Conservation (phyloP, 2,797 vertebrate species). For the Chaetophractus vellerosus region DNA sequence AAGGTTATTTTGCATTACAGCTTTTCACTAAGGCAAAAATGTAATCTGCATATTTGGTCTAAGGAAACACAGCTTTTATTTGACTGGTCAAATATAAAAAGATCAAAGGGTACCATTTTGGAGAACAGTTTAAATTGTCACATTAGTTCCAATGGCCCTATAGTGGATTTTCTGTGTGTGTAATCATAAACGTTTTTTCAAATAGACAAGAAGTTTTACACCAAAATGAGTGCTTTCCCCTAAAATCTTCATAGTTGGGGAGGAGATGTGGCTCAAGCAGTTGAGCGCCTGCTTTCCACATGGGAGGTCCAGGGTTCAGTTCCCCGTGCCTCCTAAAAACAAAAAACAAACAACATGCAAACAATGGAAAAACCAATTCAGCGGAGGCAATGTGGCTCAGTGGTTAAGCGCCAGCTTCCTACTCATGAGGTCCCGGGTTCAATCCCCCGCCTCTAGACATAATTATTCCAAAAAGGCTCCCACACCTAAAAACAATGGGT, state of each 20-base stretch:
- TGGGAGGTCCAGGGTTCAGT: too few relatives aligned
- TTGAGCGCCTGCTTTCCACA: too few relatives aligned
- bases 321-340: too few relatives aligned
- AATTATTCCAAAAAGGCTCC: neutral
- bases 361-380: too few relatives aligned
- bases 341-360: too few relatives aligned
- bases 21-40: neutral
- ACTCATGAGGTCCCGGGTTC: too few relatives aligned
- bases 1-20: neutral
- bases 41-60: neutral
- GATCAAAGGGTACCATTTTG: too few relatives aligned
- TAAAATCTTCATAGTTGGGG: neutral
- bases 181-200: neutral
- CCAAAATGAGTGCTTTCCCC: neutral
- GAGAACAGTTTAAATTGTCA: neutral
- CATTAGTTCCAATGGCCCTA: neutral
- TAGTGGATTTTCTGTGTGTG: neutral
- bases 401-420: too few relatives aligned
- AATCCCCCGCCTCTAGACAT: neutral
- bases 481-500: neutral
- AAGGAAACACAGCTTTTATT: neutral
- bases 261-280: too few relatives aligned
- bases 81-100: neutral
- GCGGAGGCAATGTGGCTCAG: too few relatives aligned
- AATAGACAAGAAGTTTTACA: neutral